Evolutionary conservation across 2,888 invertebrate species (phyloP), one percentile per base, ranked within the genome.

Genomic region (Mesorhabditis sp.): DNA sequence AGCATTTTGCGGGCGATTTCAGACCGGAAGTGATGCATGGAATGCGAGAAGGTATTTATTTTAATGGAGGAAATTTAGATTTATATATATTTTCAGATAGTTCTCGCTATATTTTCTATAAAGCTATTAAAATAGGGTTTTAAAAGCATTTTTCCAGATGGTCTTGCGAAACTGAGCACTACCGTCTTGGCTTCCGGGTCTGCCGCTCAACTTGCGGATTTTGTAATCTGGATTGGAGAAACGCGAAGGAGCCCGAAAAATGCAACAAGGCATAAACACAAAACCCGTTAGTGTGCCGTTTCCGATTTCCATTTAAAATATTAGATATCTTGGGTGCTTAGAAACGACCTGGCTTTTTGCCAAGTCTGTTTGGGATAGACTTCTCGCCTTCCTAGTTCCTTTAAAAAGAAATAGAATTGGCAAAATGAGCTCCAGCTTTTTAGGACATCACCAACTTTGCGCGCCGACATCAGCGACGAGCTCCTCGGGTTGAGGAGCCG

Each of bases 151-250:
- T 5, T 61, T 72, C 58, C 43, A 70, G 78, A 67, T 78, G 78
- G 78, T 76, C 78, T 0, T 78, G 78, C 66, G 72, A 75, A 69
- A 73, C 78, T 4, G 74, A 75, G 45, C 76, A 78, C 43, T 76
- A 72, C 68, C 71, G 78, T 62, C 68, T 78, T n/a, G 78, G 75
- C 1, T 78, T 78, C 74, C 70, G 78, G 45, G 78, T 78, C 5
- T 78, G 78, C 64, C 71, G 78, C 42, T 58, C 74, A 1, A 78
- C 78, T 4, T 78, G 78, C 67, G 78, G 78, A 62, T 78, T 78
- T 58, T 78, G 78, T 50, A 66, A 66, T 67, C 63, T 78, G 3
- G 78, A 78, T 61, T 78, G 78, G 78, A 67, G 62, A 15, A 73
- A 75, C 62, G 76, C 78, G 4, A 76, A 76, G 41, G 78, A 78